Evolutionary conservation across 1,140 invertebrate genomes (phyloP).

Genomic region (Venturia canescens): DNA sequence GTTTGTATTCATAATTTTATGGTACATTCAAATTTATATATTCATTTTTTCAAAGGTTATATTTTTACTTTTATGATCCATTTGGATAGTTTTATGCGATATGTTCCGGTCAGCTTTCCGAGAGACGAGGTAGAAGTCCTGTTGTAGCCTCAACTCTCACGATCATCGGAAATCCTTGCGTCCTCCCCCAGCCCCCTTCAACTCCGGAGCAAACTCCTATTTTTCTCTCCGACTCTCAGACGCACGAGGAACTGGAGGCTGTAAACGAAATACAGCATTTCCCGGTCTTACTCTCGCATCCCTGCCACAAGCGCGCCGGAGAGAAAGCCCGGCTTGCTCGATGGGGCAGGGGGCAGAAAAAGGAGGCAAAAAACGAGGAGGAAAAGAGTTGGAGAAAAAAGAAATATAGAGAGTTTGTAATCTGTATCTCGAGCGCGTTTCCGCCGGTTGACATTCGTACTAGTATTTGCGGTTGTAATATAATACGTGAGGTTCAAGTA

Average conservation of each 20-base stretch:
- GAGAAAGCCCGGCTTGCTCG: too few species aligned
- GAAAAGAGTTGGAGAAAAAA: constrained; percentile 4
- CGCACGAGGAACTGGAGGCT: background rate
- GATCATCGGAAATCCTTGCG: constrained; percentile 40
- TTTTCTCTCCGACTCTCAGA: constrained; percentile 1
- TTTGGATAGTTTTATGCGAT: constrained; percentile 15
- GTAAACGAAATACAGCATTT: background rate
- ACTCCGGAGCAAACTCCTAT: constrained; percentile 12
- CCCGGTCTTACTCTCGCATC: constrained; percentile 1
- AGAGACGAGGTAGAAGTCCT: constrained; percentile 18
- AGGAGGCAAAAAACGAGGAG: background rate
- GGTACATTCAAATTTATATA: background rate
- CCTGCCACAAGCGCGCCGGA: too few species aligned
- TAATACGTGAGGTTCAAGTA: background rate
- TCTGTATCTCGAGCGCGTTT: constrained; percentile 37
- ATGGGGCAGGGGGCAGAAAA: too few species aligned
- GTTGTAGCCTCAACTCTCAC: background rate
- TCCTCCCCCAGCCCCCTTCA: background rate
- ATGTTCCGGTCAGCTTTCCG: constrained; percentile 27
- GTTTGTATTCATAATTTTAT: too few species aligned
- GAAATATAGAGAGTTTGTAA: constrained; percentile 37
- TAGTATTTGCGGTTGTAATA: constrained; percentile 6
- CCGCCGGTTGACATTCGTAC: constrained; percentile 13
- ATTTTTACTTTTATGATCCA: background rate
- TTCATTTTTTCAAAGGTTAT: background rate